Percentiles rank a stretch among this genome's conserved stretches.
These are phyloP conservation scores for Medauroidea extradentata DNA, from an alignment of 1,140 invertebrate genomes.

Conservation along the genomic window DNA sequence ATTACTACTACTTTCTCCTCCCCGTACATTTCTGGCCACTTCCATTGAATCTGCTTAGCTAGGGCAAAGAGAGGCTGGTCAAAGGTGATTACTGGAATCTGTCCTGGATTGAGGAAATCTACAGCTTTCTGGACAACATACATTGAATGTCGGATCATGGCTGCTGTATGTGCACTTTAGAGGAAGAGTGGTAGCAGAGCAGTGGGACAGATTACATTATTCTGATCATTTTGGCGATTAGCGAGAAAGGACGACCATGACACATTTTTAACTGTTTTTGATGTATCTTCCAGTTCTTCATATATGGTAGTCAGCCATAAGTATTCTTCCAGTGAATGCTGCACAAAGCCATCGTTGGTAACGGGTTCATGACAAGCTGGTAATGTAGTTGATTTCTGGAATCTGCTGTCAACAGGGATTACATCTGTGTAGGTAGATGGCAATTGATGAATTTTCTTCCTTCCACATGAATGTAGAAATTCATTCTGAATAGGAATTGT, in stretches of 20 bases:
- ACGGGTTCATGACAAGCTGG: neutral
- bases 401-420: neutral
- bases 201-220: neutral
- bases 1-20: constrained; percentile 4
- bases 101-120: constrained; percentile 20
- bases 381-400: neutral
- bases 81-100: constrained; percentile 21
- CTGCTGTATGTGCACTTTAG: neutral
- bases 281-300: neutral
- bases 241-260: neutral
- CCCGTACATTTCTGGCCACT: constrained; percentile 2
- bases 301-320: too few species aligned
- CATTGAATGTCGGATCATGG: neutral
- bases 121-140: neutral
- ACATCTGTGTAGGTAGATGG: neutral
- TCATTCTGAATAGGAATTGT: neutral
- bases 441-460: neutral
- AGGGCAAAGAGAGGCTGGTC: constrained; percentile 26
- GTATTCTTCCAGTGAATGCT: too few species aligned
- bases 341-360: too few species aligned
- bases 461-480: neutral
- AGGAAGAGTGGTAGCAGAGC: neutral
- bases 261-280: neutral
- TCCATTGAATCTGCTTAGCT: constrained; percentile 27
- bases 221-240: neutral